Evolutionary conservation across 2,888 invertebrate species (phyloP).

Genomic region (Pachydiplax longipennis): DNA sequence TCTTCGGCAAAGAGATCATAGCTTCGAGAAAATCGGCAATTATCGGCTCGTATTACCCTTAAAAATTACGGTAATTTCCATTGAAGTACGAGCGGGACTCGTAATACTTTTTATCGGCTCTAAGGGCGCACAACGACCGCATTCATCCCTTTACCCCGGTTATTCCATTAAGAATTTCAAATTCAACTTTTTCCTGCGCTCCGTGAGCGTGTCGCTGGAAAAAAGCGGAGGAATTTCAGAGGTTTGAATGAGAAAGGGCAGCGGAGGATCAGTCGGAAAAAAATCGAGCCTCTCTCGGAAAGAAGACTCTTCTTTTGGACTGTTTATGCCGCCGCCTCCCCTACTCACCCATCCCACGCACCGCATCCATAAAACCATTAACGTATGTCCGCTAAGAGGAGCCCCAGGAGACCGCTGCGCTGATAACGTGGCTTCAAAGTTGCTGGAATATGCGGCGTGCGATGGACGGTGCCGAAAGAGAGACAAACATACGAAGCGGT

Average conservation of each 20-base stretch:
- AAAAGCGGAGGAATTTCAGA: neutral
- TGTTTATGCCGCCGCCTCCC: neutral
- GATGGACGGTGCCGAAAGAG: neutral
- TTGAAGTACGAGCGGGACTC: no score
- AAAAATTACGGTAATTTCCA: no score
- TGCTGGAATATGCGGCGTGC: constrained; percentile 38
- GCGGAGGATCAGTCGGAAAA: neutral
- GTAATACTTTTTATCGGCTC: no score
- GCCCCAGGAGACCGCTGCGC: constrained; percentile 20
- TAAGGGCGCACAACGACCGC: no score
- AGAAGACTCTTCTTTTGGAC: neutral
- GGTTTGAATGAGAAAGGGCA: neutral
- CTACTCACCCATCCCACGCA: neutral
- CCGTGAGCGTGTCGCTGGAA: neutral
- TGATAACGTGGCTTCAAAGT: constrained; percentile 41
- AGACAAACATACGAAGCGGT: neutral
- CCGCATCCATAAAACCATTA: constrained; percentile 40
- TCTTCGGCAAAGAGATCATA: no score
- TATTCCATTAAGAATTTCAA: neutral
- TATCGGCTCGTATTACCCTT: no score
- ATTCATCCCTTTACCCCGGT: no score
- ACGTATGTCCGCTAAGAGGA: constrained; percentile 42
- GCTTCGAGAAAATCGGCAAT: no score
- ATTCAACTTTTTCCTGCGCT: neutral
- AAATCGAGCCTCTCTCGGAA: neutral